Percentiles rank a stretch among this genome's conserved stretches.
Evolutionary conservation across 2,113 vertebrate genomes (phyloP).

Genomic region (Mustela nigripes): DNA sequence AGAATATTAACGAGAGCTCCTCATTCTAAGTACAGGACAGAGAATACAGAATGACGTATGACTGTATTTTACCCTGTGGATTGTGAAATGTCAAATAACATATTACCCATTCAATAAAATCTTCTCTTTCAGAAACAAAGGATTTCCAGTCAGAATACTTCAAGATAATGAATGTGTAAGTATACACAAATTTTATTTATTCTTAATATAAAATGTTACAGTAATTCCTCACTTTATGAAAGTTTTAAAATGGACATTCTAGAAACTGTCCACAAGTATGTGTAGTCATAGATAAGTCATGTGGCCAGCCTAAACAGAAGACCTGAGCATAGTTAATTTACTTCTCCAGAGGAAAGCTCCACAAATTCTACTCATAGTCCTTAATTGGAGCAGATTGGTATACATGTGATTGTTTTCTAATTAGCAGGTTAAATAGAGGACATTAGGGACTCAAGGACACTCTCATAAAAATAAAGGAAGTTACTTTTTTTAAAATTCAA

Average conservation of each 20-base stretch:
- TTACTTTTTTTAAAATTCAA: background rate
- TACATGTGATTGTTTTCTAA: background rate
- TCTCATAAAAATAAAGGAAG: background rate
- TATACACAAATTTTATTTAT: background rate
- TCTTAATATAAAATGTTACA: background rate
- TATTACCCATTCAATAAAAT: background rate
- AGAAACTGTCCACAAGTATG: background rate
- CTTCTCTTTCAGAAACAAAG: constrained; percentile 23
- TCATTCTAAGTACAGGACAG: background rate
- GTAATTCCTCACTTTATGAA: background rate
- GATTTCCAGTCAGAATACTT: constrained; percentile 48
- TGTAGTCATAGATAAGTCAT: background rate
- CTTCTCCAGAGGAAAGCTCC: background rate
- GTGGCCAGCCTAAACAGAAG: background rate
- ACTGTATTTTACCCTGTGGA: background rate
- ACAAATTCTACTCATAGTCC: background rate
- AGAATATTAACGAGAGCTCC: background rate
- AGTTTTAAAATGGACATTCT: background rate
- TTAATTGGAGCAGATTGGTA: background rate
- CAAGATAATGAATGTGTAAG: constrained; percentile 61
- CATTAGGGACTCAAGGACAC: background rate
- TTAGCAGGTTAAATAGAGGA: background rate
- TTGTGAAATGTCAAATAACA: background rate
- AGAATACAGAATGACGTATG: background rate
- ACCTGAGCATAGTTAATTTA: background rate